Base-by-base conservation (phyloP, 2,888 invertebrate genomes). In the Idaea straminata region DNA sequence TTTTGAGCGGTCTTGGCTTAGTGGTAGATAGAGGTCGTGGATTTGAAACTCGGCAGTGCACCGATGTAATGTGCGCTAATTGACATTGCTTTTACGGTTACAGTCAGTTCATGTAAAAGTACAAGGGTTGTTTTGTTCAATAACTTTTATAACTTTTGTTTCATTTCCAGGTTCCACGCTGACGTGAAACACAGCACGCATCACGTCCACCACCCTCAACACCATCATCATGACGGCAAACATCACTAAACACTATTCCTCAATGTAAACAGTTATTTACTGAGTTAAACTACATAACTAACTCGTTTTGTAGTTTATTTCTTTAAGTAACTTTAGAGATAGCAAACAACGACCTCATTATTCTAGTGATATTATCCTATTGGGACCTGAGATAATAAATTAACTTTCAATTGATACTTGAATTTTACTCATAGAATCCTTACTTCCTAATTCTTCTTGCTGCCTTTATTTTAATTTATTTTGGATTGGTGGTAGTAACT, bases 131-230 rank as follows among this genome's bases (percentile, higher is more conserved):
- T 38, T 38, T 6, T 10, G 4, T 36, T 36, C 6, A 13, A 38
- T 5, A 13, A 10, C 3, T 10, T 38, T 38, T 10, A 15, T 59
- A 6, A 59, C 1, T 59, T 59, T 38, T 57, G 10, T 10, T 63
- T 64, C 70, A 35, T 16, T 72, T 72, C 6, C 72, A 80, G 79
- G 15, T 81, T 81, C 74, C 78, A 72, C 58, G 70, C 72, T 57
- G 70, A 72, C 35, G 67, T 73, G 25, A 72, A 72, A 47, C 73
- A 73, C 61, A 67, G 67, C 64, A 72, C 72, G 16, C 73, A 72
- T 57, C 68, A 70, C 61, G 25, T 25, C 10, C 59, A 59, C 34
- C 59, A 59, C 34, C 59, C 59, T 3, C 25, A 59, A 10, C 25
- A 25, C 5, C 59, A 59, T 25, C 59, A 59, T 59, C 59, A 59